Evolutionary conservation across 2,113 vertebrate species (phyloP).

Genomic region (Bos javanicus): DNA sequence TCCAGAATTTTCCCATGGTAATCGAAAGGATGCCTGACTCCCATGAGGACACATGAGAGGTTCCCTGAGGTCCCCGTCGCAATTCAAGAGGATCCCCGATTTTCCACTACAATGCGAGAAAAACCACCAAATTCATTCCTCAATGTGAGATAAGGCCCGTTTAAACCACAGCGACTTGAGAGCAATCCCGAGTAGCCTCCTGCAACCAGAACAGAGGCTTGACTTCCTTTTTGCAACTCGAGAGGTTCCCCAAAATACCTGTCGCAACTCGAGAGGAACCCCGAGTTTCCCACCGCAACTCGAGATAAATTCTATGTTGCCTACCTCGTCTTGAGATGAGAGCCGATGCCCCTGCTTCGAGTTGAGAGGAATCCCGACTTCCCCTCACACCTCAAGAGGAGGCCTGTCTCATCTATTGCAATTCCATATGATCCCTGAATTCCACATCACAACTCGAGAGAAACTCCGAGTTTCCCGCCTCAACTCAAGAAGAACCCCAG

Average conservation of each 20-base stretch:
- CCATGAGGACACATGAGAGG: too few relatives aligned
- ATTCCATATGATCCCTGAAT: neutral
- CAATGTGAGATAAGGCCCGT: neutral
- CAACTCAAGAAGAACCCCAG: neutral
- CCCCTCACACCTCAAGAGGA: neutral
- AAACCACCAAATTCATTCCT: neutral
- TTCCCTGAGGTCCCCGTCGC: too few relatives aligned
- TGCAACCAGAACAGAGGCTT: rapidly evolving
- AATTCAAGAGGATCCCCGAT: too few relatives aligned
- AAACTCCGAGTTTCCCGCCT: neutral
- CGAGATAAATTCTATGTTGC: neutral
- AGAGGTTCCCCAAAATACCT: neutral
- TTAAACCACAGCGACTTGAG: neutral
- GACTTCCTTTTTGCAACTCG: neutral
- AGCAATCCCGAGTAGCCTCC: neutral
- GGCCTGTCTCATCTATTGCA: neutral
- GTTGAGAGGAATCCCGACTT: neutral
- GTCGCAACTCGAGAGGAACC: neutral
- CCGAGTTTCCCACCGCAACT: neutral
- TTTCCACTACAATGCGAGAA: too few relatives aligned
- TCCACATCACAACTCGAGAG: rapidly evolving
- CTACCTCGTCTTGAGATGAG: neutral
- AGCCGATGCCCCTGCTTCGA: rapidly evolving
- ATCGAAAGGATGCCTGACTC: too few relatives aligned
- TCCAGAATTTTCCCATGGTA: too few relatives aligned